phyloP scores from a whole-genome alignment of 2,797 vertebrate genomes.

The Sebastes baramenuke region DNA sequence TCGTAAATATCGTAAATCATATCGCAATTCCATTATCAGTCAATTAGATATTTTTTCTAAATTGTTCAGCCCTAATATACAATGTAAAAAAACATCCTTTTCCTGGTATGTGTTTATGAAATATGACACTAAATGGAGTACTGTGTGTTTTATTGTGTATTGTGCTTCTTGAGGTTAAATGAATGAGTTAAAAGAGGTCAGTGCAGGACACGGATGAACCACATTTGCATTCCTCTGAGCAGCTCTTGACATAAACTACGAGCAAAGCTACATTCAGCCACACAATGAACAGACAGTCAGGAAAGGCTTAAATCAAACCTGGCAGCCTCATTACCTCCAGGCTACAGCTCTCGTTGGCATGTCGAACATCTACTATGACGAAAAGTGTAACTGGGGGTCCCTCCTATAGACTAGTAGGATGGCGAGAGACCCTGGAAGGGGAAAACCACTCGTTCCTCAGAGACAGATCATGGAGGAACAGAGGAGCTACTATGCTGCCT shows the following conservation, averaged over 20 bases:
- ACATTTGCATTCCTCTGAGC: constrained; percentile 20
- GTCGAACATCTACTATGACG: not conserved
- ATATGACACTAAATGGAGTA: not conserved
- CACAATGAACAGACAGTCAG: constrained; percentile 11
- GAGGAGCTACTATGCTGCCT: constrained; percentile 75
- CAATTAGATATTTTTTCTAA: too few species aligned
- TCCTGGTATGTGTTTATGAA: not conserved
- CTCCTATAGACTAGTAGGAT: constrained; percentile 40
- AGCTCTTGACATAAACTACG: not conserved
- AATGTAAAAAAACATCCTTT: not conserved
- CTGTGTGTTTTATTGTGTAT: not conserved
- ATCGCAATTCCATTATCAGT: too few species aligned
- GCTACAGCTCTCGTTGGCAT: constrained; percentile 19
- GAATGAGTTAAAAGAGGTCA: constrained; percentile 13
- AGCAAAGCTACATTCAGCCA: not conserved
- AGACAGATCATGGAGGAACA: constrained; percentile 72
- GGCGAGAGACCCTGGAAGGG: constrained; percentile 50
- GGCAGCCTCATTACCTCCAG: constrained; percentile 36
- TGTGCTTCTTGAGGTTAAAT: not conserved
- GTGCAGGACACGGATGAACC: constrained; percentile 9
- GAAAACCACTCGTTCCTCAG: constrained; percentile 56
- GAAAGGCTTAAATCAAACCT: constrained; percentile 45
- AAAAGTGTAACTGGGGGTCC: constrained; percentile 26
- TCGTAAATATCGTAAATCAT: too few species aligned
- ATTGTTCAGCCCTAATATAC: too few species aligned